A percentile compares a stretch with the other conserved stretches of the same genome.
These are phyloP conservation scores for Drosophila mauritiana DNA, from an alignment of 1,140 invertebrate species.

Conservation along the genomic window DNA sequence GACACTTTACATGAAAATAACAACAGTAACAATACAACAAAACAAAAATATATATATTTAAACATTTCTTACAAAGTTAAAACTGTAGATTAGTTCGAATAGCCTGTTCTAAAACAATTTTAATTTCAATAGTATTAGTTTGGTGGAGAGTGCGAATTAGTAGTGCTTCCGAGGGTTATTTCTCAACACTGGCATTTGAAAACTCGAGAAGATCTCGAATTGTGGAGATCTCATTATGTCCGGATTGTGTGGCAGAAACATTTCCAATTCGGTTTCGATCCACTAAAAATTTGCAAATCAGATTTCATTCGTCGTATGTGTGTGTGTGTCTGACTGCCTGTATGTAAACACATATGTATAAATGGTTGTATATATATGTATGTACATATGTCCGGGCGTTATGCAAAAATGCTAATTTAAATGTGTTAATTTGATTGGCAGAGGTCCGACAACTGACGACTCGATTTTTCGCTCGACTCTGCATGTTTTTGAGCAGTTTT, in stretches of 20 bases:
- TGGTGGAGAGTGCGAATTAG: neutral
- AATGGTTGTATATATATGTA: neutral
- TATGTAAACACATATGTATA: neutral
- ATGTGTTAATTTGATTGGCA: slow-evolving; percentile 82
- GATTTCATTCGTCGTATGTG: slow-evolving; percentile 29
- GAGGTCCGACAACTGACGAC: slow-evolving; percentile 46
- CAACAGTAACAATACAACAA: slow-evolving; percentile 33
- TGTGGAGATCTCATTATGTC: slow-evolving; percentile 39
- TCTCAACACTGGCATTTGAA: neutral
- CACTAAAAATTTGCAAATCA: slow-evolving; percentile 43
- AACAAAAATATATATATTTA: neutral
- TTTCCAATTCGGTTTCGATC: slow-evolving; percentile 47
- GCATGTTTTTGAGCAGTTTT: slow-evolving; percentile 36
- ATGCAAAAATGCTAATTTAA: slow-evolving; percentile 76
- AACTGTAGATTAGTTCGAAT: too few species aligned
- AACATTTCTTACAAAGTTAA: neutral
- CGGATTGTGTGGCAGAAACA: slow-evolving; percentile 45
- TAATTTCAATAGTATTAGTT: too few species aligned
- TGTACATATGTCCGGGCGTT: slow-evolving; percentile 35
- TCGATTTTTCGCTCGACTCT: slow-evolving; percentile 34
- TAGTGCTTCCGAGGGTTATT: neutral
- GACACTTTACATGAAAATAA: slow-evolving; percentile 29
- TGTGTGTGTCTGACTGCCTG: slow-evolving; percentile 1
- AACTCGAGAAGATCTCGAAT: neutral
- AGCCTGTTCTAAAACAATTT: neutral